Conservation (phyloP, 2,888 invertebrate genomes). For the Aporophyla nigra region DNA sequence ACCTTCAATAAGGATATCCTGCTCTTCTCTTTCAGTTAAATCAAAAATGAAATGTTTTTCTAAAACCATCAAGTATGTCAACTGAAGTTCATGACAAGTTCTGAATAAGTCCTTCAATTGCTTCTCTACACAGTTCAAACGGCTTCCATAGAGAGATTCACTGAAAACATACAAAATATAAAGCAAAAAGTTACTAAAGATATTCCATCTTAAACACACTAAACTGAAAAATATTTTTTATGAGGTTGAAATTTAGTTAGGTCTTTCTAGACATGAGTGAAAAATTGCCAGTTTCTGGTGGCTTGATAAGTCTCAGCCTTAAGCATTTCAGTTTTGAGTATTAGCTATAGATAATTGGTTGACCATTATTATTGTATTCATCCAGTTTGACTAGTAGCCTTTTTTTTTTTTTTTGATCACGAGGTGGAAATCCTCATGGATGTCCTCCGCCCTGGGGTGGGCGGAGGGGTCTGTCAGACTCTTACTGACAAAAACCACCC, state of each 20-base stretch:
- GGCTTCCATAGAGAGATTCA: slow-evolving; percentile 82
- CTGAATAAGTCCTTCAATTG: slow-evolving; percentile 85
- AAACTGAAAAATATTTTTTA: neutral
- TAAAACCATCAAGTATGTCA: slow-evolving; percentile 82
- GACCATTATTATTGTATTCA: neutral
- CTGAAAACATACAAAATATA: slow-evolving; percentile 71
- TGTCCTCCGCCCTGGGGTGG: no score
- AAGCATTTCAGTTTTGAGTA: neutral
- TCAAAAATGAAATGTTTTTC: slow-evolving; percentile 85
- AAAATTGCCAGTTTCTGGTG: neutral
- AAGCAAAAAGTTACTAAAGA: neutral
- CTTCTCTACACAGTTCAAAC: slow-evolving; percentile 77
- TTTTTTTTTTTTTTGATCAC: no score
- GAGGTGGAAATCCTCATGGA: no score
- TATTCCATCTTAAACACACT: neutral
- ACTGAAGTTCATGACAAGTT: slow-evolving; percentile 85
- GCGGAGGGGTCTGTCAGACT: no score
- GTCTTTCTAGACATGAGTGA: neutral
- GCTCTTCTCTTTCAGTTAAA: slow-evolving; percentile 77
- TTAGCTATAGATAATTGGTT: neutral
- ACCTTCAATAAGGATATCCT: slow-evolving; percentile 82
- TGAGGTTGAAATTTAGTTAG: neutral
- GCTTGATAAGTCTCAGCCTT: neutral
- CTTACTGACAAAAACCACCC: no score
- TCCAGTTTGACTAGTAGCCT: no score